A percentile compares a stretch with the other conserved stretches of the same genome.
Evolutionary conservation across 2,888 invertebrate genomes (phyloP).

Genomic region (Syrista parreyssii): DNA sequence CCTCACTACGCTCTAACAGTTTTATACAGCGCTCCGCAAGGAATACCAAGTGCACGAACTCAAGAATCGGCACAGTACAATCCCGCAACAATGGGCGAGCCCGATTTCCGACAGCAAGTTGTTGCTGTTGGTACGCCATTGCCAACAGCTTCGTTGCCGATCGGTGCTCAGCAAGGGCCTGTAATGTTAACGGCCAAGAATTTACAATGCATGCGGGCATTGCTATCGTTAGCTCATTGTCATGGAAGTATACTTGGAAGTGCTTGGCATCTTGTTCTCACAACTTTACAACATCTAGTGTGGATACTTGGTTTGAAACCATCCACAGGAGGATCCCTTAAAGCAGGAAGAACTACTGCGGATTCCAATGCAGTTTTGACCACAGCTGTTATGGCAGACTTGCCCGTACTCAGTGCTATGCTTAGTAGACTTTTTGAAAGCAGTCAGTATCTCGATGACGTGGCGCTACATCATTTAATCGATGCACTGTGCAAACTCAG

Average conservation of each 20-base stretch:
- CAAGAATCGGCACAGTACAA: slow-evolving; percentile 59
- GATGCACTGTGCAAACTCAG: slow-evolving; percentile 96
- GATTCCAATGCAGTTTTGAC: slow-evolving; percentile 91
- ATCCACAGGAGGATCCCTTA: slow-evolving; percentile 92
- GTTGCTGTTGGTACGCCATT: slow-evolving; percentile 97
- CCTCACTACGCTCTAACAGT: slow-evolving; percentile 94
- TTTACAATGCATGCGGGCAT: slow-evolving; percentile 94
- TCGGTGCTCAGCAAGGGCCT: slow-evolving; percentile 85
- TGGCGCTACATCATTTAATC: slow-evolving; percentile 94
- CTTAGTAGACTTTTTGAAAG: slow-evolving; percentile 94
- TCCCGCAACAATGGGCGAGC: slow-evolving; percentile 69
- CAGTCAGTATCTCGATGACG: slow-evolving; percentile 92
- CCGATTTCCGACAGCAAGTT: slow-evolving; percentile 91
- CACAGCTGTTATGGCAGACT: slow-evolving; percentile 95
- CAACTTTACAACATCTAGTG: slow-evolving; percentile 91
- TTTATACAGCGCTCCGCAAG: slow-evolving; percentile 74
- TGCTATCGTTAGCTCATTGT: slow-evolving; percentile 89
- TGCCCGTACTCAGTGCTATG: slow-evolving; percentile 90
- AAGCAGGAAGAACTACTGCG: slow-evolving; percentile 81
- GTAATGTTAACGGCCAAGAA: slow-evolving; percentile 99
- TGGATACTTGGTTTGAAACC: slow-evolving; percentile 98
- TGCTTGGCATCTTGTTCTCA: slow-evolving; percentile 95
- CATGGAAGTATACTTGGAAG: slow-evolving; percentile 93
- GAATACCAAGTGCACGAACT: slow-evolving; percentile 63
- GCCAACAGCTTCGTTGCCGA: slow-evolving; percentile 84